Percentiles rank a stretch among this genome's conserved stretches.
phyloP scores from a whole-genome alignment of 2,888 invertebrate species.

The Drosophila greeni region DNA sequence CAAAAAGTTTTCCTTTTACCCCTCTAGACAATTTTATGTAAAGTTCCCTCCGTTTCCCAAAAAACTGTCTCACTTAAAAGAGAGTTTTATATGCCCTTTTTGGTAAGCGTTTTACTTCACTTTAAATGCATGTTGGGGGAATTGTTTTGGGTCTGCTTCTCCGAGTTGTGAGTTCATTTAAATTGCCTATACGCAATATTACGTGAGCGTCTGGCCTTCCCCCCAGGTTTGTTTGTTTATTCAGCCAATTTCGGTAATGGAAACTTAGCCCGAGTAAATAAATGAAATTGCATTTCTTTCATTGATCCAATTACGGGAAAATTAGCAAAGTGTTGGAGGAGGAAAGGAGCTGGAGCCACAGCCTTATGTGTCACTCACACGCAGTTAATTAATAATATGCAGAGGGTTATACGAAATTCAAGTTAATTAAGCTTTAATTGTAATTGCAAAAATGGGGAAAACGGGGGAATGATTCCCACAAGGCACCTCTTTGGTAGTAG shows the following conservation, averaged over 20 bases:
- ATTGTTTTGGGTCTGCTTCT: slow-evolving; percentile 40
- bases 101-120: slow-evolving; percentile 33
- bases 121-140: slow-evolving; percentile 59
- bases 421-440: slow-evolving; percentile 52
- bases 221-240: slow-evolving; percentile 19
- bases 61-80: slow-evolving; percentile 28
- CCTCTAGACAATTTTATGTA: slow-evolving; percentile 5
- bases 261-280: slow-evolving; percentile 20
- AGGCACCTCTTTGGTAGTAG: neutral
- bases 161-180: slow-evolving; percentile 51
- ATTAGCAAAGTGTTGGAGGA: slow-evolving; percentile 4
- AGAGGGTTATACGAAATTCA: slow-evolving; percentile 31
- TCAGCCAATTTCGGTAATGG: slow-evolving; percentile 40
- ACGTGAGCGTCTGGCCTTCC: slow-evolving; percentile 2
- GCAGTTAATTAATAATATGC: slow-evolving; percentile 29
- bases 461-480: slow-evolving; percentile 7
- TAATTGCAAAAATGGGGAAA: slow-evolving; percentile 28
- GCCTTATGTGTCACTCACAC: slow-evolving; percentile 11
- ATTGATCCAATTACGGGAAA: slow-evolving; percentile 11
- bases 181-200: slow-evolving; percentile 40
- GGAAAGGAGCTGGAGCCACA: neutral
- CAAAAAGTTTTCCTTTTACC: neutral
- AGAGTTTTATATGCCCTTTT: slow-evolving; percentile 54
- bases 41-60: neutral
- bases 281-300: slow-evolving; percentile 29